These are phyloP conservation scores for Amia ocellicauda DNA, from an alignment of 2,113 vertebrate species.

Conservation along the genomic window DNA sequence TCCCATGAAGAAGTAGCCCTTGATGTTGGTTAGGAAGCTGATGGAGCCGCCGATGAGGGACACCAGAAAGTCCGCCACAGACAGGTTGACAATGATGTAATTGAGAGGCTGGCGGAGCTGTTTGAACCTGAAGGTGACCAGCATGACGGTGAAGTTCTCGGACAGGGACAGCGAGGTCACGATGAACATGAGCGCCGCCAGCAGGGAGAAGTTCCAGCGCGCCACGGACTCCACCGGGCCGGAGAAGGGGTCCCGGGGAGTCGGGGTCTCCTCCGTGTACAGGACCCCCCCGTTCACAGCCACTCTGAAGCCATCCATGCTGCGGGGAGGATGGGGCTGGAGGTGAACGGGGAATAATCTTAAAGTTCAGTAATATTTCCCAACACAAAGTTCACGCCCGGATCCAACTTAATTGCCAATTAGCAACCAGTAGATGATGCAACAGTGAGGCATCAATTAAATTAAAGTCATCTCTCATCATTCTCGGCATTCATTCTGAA, in stretches of 20 bases:
- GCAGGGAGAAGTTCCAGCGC: conserved; percentile 79
- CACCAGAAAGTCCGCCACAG: conserved; percentile 82
- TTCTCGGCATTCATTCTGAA: too few species aligned
- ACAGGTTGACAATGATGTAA: conserved; percentile 84
- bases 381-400: neutral
- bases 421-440: too few species aligned
- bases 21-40: conserved; percentile 78
- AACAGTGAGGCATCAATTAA: neutral
- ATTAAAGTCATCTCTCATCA: too few species aligned
- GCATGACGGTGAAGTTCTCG: conserved; percentile 84
- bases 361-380: conserved; percentile 1
- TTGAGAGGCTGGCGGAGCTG: conserved; percentile 82
- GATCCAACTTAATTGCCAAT: neutral
- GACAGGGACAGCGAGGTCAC: conserved; percentile 75
- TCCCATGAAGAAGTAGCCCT: conserved; percentile 85
- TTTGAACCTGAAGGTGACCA: conserved; percentile 81
- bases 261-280: conserved; percentile 45
- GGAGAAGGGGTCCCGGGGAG: conserved; percentile 61
- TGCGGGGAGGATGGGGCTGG: neutral
- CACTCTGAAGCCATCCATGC: conserved; percentile 58
- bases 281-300: conserved; percentile 63
- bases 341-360: neutral
- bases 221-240: conserved; percentile 65
- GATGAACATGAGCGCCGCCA: conserved; percentile 77
- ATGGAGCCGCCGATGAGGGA: conserved; percentile 77